phyloP scores from a whole-genome alignment of 2,797 vertebrate genomes.

The Eleutherodactylus coqui region DNA sequence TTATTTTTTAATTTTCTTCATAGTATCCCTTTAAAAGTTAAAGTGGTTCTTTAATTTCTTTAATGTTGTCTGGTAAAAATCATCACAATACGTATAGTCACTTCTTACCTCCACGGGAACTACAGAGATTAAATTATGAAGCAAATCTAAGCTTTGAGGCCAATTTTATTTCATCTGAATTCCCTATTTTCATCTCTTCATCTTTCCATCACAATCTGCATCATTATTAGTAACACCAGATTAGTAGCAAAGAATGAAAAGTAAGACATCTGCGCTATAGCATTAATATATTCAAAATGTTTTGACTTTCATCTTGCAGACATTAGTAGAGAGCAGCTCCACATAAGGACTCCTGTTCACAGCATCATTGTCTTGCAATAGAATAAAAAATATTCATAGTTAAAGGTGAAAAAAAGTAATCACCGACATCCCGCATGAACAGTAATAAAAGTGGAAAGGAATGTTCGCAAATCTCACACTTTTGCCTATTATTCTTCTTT shows the following conservation, averaged over 20 bases:
- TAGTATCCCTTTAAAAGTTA: neutral
- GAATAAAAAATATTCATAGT: conserved; percentile 31
- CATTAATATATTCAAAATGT: conserved; percentile 86
- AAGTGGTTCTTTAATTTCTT: conserved; percentile 29
- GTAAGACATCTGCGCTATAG: conserved; percentile 82
- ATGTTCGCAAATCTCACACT: conserved; percentile 71
- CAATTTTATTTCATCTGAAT: conserved; percentile 84
- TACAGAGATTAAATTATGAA: conserved; percentile 84
- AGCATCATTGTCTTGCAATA: conserved; percentile 69
- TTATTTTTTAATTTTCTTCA: conserved; percentile 10
- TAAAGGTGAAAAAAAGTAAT: conserved; percentile 65
- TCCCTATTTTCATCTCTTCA: conserved; percentile 83
- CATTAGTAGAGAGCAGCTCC: conserved; percentile 78
- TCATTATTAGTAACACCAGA: conserved; percentile 82
- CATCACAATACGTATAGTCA: conserved; percentile 55
- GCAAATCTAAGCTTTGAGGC: conserved; percentile 83
- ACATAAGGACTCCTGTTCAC: conserved; percentile 73
- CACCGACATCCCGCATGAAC: conserved; percentile 62
- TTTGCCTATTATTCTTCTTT: conserved; percentile 72
- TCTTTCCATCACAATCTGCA: conserved; percentile 83
- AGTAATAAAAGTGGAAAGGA: conserved; percentile 40
- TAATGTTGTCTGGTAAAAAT: conserved; percentile 51
- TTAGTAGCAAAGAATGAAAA: conserved; percentile 73
- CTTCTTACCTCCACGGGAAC: conserved; percentile 75
- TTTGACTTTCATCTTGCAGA: conserved; percentile 83